Base-by-base conservation (phyloP, 2,113 vertebrate species). In the Peromyscus maniculatus region DNA sequence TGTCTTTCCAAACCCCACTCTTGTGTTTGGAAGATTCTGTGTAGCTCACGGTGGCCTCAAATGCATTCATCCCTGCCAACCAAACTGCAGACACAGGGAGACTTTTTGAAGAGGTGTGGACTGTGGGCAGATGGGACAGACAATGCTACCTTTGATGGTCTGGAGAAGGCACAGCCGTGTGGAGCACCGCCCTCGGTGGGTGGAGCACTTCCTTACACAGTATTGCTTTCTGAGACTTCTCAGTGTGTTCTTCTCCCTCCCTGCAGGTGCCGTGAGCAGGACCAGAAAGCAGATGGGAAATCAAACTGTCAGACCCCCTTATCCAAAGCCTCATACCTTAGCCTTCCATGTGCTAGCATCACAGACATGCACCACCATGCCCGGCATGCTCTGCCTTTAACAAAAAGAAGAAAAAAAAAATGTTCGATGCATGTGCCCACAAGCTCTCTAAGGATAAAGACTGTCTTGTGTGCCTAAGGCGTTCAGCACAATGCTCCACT, bases 371-470 rank as follows among this genome's bases (percentile, higher is more conserved):
- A 26, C 69, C n/a, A 13, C 52, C 71, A 62, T 5, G 7, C 21
- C 67, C 49, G 22, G 36, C 16, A 28, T 39, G 12, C 15, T 11
- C 49, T 43, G 36, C 36, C 77, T 89, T 59, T 77, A n/a, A 24
- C n/a, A 33, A 46, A 69, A 69, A 49, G 43, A 87, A 49, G 67
- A 46, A 52, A 52, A 89, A 57, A 59, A 7, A 90, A 5, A 33
- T 64, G 21, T 31, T 17, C 87, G 33, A 59, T 83, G 59, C 24
- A 0, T 49, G 52, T 57, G 3, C 46, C 2, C 77, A 43, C 49
- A 78, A 69, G 15, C n/a, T 91, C 59, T 59, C 57, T 22, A 75
- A 79, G 71, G 22, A 84, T 62, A 92, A 89, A 92, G 75, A 88
- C 33, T n/a, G 12, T 46, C 57, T 88, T 88, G 62, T 94, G 78